Conservation (phyloP, 53 echinoderm and acorn worm species). For the Hippasteria phrygiana region DNA sequence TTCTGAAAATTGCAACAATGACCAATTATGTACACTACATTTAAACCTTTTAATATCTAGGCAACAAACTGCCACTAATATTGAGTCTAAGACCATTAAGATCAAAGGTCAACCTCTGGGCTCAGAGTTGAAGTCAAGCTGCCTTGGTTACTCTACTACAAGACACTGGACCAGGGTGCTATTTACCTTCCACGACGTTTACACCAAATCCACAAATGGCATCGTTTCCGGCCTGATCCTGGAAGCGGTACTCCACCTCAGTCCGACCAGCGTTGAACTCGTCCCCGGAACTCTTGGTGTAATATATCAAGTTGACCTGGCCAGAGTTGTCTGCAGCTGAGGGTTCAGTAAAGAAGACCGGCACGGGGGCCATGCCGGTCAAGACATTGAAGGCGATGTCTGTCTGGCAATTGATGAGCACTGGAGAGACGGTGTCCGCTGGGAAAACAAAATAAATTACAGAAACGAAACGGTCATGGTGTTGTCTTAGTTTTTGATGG, state of each 20-base stretch:
- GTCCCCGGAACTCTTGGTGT: constrained; percentile 59
- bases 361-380: constrained; percentile 39
- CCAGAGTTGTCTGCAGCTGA: constrained; percentile 69
- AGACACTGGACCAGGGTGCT: no score
- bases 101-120: no score
- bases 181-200: constrained; percentile 58
- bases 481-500: no score
- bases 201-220: constrained; percentile 55
- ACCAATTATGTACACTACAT: no score
- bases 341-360: constrained; percentile 60
- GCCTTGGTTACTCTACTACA: neutral
- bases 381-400: constrained; percentile 62
- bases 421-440: constrained; percentile 59
- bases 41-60: no score
- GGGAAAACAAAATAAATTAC: neutral
- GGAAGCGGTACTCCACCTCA: constrained; percentile 65
- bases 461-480: no score
- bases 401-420: constrained; percentile 68
- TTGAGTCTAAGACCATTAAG: no score
- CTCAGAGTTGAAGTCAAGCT: neutral
- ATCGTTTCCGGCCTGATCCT: constrained; percentile 60
- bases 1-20: no score
- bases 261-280: constrained; percentile 55
- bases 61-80: no score
- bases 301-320: constrained; percentile 9